Conservation (phyloP, 2,797 vertebrate species). For the Centroberyx gerrardi region DNA sequence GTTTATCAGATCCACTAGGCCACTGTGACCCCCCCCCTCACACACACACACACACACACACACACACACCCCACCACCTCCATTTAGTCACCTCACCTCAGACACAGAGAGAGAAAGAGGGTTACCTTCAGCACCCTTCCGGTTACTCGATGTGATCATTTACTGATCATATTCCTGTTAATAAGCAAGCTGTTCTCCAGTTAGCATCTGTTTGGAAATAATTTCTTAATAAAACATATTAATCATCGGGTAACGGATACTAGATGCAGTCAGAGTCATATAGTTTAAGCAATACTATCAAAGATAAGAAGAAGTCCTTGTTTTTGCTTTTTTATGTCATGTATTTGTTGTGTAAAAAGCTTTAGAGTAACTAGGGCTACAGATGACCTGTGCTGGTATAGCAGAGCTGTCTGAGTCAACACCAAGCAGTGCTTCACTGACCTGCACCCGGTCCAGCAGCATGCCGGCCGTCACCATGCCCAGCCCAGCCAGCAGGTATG, state of each 20-base stretch:
- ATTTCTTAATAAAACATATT: background rate
- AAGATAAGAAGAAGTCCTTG: background rate
- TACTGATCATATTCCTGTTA: background rate
- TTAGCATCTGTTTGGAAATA: background rate
- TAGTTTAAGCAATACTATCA: background rate
- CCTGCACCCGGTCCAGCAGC: conserved; percentile 91
- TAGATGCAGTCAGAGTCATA: background rate
- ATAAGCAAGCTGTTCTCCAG: background rate
- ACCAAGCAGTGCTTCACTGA: conserved; percentile 62
- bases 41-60: background rate
- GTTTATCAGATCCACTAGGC: conserved; percentile 28
- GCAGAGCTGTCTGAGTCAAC: background rate
- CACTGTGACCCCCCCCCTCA: conserved; percentile 46
- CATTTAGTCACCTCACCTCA: conserved; percentile 26
- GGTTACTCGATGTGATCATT: background rate
- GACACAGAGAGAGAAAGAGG: background rate
- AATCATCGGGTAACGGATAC: background rate
- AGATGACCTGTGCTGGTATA: background rate
- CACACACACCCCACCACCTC: background rate
- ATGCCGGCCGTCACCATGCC: conserved; percentile 91
- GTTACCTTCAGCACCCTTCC: background rate
- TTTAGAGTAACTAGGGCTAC: too few relatives aligned
- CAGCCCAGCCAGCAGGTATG: conserved; percentile 90
- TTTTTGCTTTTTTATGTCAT: background rate
- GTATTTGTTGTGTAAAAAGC: too few relatives aligned